These are phyloP conservation scores for Troilus luridus DNA, from an alignment of 2,888 invertebrate species.

Conservation along the genomic window DNA sequence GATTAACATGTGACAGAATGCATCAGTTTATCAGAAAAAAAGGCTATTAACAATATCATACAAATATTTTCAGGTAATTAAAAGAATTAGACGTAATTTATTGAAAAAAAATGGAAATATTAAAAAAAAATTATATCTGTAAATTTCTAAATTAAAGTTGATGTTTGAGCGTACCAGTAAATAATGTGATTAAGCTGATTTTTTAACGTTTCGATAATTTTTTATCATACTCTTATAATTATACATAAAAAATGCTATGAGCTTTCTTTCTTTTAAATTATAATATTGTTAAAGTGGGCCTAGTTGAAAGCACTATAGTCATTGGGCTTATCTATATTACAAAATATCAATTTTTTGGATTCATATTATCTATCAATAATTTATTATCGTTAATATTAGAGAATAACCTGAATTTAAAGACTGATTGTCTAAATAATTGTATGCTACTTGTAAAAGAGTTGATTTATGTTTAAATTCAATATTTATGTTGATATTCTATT, in stretches of 20 bases:
- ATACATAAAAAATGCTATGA: too few relatives aligned
- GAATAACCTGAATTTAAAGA: neutral
- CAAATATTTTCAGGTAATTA: too few relatives aligned
- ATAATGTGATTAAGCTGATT: neutral
- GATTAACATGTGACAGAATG: too few relatives aligned
- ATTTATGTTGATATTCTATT: neutral
- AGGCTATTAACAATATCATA: too few relatives aligned
- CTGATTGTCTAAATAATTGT: constrained; percentile 14
- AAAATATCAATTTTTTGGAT: neutral
- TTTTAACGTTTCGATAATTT: neutral
- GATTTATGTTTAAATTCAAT: neutral
- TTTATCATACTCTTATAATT: too few relatives aligned
- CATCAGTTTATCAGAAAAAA: too few relatives aligned
- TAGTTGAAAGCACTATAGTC: neutral
- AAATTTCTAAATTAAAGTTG: neutral
- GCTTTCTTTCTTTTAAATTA: neutral
- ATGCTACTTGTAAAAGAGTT: neutral
- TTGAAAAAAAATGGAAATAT: neutral
- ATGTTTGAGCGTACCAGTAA: neutral
- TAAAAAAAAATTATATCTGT: neutral
- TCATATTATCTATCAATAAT: neutral
- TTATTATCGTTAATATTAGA: neutral
- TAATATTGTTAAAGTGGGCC: neutral
- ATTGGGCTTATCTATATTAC: neutral
- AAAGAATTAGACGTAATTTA: too few relatives aligned